Evolutionary conservation across 2,113 vertebrate species (phyloP).

Genomic region (Catharus minimus): DNA sequence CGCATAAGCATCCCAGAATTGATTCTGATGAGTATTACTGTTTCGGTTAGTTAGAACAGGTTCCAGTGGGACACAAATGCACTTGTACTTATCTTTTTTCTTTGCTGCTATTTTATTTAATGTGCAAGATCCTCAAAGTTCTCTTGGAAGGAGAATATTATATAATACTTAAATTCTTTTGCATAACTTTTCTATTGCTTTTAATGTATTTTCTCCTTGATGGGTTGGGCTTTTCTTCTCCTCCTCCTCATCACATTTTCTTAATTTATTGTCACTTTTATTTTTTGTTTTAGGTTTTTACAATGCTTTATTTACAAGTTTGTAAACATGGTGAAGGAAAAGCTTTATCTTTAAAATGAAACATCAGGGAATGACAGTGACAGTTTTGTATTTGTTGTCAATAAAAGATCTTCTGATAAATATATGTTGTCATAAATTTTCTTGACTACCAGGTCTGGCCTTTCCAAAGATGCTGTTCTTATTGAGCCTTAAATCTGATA

Average conservation of each 20-base stretch:
- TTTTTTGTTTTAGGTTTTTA: conserved; percentile 41
- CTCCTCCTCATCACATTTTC: conserved; percentile 27
- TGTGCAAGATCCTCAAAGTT: conserved; percentile 10
- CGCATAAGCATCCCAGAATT: conserved; percentile 77
- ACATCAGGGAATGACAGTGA: conserved; percentile 48
- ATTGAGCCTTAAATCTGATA: conserved; percentile 8
- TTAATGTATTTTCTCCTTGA: conserved; percentile 23
- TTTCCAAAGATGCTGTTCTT: background rate
- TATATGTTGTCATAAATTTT: conserved; percentile 5
- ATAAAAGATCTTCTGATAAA: conserved; percentile 71
- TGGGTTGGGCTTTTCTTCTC: background rate
- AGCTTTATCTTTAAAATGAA: conserved; percentile 64
- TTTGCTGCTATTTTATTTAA: conserved; percentile 75
- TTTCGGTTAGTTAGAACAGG: conserved; percentile 79
- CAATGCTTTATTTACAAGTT: conserved; percentile 25
- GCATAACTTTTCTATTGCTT: conserved; percentile 53
- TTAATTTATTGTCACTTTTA: conserved; percentile 74
- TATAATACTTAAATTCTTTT: conserved; percentile 61
- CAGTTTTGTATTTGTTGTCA: conserved; percentile 67
- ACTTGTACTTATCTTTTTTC: conserved; percentile 66
- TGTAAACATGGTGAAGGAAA: conserved; percentile 55
- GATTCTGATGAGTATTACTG: conserved; percentile 94
- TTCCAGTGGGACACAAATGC: conserved; percentile 58
- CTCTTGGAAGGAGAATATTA: conserved; percentile 35
- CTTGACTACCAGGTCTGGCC: background rate